These are phyloP conservation scores for Dasysyrphus albostriatus DNA, from an alignment of 2,888 invertebrate genomes.

Conservation along the genomic window DNA sequence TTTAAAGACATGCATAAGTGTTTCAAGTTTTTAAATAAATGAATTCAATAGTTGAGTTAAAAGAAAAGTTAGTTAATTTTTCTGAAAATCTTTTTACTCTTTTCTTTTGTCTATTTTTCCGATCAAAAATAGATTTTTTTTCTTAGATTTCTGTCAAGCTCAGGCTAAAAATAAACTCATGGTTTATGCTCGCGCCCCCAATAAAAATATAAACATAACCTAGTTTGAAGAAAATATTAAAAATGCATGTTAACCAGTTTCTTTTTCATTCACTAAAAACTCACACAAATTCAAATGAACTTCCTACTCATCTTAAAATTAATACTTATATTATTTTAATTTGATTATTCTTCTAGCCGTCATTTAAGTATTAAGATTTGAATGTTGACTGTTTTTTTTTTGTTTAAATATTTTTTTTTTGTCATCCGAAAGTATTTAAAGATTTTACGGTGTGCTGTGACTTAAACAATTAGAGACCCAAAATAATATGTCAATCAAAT, in stretches of 20 bases:
- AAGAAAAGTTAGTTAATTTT: too few species aligned
- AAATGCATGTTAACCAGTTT: conserved; percentile 7
- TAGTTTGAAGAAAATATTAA: conserved; percentile 1
- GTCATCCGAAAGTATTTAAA: not conserved
- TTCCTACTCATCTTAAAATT: conserved; percentile 28
- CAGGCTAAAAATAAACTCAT: too few species aligned
- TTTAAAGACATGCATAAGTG: not conserved
- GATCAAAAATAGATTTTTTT: too few species aligned
- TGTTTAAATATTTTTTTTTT: not conserved
- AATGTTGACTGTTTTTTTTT: not conserved
- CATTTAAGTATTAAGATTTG: not conserved
- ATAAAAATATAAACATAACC: not conserved
- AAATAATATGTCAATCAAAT: conserved; percentile 31
- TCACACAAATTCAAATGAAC: conserved; percentile 6
- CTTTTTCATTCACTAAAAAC: not conserved
- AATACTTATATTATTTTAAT: conserved; percentile 13
- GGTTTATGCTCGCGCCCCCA: not conserved
- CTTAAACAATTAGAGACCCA: conserved; percentile 43
- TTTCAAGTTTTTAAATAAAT: too few species aligned
- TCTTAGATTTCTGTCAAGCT: not conserved
- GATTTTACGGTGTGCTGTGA: conserved; percentile 42
- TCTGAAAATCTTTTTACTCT: too few species aligned
- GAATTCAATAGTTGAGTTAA: too few species aligned
- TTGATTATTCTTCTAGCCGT: conserved; percentile 2
- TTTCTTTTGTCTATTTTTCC: too few species aligned